Percentiles rank a stretch among this genome's conserved stretches.
phyloP scores from a whole-genome alignment of 2,888 invertebrate genomes.

The Anagyrus pseudococci region DNA sequence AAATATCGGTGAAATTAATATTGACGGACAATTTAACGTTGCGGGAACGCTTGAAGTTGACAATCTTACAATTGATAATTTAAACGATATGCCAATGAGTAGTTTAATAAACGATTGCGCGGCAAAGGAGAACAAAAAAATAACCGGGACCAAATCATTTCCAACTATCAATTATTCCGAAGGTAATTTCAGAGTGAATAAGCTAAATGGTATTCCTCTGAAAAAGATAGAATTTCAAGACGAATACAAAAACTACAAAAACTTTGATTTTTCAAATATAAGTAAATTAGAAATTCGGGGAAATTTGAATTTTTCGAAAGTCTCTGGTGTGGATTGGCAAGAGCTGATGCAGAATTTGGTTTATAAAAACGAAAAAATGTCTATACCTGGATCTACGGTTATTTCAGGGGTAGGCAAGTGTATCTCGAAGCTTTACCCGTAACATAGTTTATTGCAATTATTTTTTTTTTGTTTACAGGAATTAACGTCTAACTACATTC shows the following conservation, averaged over 20 bases:
- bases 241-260: slow-evolving; percentile 42
- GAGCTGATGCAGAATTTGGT: slow-evolving; percentile 61
- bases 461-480: slow-evolving; percentile 51
- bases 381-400: slow-evolving; percentile 58
- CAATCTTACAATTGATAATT: slow-evolving; percentile 46
- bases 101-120: slow-evolving; percentile 48
- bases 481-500: slow-evolving; percentile 56
- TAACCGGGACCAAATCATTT: slow-evolving; percentile 44
- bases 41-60: slow-evolving; percentile 48
- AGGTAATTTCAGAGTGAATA: slow-evolving; percentile 46
- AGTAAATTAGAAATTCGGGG: slow-evolving; percentile 42
- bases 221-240: slow-evolving; percentile 50
- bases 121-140: slow-evolving; percentile 42
- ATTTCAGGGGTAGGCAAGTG: slow-evolving; percentile 63
- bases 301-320: slow-evolving; percentile 48
- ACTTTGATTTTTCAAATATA: slow-evolving; percentile 45
- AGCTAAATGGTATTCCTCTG: slow-evolving; percentile 53
- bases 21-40: slow-evolving; percentile 55
- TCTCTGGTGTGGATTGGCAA: slow-evolving; percentile 64
- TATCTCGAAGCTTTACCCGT: not conserved
- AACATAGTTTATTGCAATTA: not conserved
- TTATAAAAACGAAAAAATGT: slow-evolving; percentile 58
- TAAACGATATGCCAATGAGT: slow-evolving; percentile 51
- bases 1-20: slow-evolving; percentile 38
- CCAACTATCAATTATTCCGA: slow-evolving; percentile 42